Evolutionary conservation across 2,888 invertebrate genomes (phyloP).

Genomic region (Scaptomyza polygonia): DNA sequence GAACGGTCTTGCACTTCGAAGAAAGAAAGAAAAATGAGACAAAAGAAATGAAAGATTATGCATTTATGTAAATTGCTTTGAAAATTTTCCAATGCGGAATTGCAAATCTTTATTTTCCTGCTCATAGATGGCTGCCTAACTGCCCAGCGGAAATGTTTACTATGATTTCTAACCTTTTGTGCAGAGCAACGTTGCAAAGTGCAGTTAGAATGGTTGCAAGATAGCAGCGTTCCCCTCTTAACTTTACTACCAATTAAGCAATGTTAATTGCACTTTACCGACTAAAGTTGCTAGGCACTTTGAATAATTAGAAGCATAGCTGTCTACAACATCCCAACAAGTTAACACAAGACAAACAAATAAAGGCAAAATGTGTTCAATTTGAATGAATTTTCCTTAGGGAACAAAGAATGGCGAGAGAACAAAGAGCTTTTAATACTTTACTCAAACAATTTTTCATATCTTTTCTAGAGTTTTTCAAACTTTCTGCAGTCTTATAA

Average conservation of each 20-base stretch:
- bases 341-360: too few relatives aligned
- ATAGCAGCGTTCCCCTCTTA: background rate
- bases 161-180: conserved; percentile 38
- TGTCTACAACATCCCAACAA: background rate
- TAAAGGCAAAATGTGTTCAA: too few relatives aligned
- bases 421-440: too few relatives aligned
- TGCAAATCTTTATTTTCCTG: conserved; percentile 37
- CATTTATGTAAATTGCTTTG: conserved; percentile 52
- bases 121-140: background rate
- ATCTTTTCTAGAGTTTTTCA: too few relatives aligned
- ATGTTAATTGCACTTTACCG: conserved; percentile 5
- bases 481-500: too few relatives aligned
- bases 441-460: background rate
- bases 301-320: background rate
- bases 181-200: conserved; percentile 7
- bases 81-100: conserved; percentile 41
- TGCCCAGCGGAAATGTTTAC: conserved; percentile 56
- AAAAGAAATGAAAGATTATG: conserved; percentile 12
- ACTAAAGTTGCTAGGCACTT: background rate
- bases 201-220: conserved; percentile 11
- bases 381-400: too few relatives aligned
- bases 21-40: background rate
- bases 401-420: background rate
- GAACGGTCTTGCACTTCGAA: conserved; percentile 15
- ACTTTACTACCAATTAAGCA: background rate